phyloP scores from a whole-genome alignment of 2,797 vertebrate genomes.

The Peromyscus attwateri region DNA sequence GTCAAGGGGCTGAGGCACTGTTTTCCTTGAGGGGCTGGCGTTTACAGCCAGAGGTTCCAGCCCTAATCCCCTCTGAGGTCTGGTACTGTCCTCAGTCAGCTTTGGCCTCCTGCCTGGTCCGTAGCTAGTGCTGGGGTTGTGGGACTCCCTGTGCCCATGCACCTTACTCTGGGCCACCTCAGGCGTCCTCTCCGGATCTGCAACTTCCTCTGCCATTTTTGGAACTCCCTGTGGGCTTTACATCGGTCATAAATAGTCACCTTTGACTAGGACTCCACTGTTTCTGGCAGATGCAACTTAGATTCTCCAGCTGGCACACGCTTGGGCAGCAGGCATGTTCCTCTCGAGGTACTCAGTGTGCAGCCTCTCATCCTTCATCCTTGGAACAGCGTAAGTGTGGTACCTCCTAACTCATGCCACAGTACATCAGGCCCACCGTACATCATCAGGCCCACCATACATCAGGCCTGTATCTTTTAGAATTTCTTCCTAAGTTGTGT shows the following conservation, averaged over 20 bases:
- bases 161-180: neutral
- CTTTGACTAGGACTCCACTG: neutral
- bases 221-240: neutral
- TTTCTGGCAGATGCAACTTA: neutral
- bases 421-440: too few relatives aligned
- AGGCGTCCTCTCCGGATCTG: neutral
- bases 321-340: neutral
- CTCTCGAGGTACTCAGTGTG: neutral
- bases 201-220: neutral
- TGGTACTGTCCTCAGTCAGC: neutral
- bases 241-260: too few relatives aligned
- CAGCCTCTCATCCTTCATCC: neutral
- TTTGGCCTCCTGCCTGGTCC: neutral
- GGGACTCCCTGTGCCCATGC: neutral
- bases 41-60: neutral
- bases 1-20: neutral
- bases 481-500: neutral
- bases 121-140: neutral
- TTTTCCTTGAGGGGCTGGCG: neutral
- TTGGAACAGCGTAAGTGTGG: too few relatives aligned
- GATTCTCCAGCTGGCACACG: neutral
- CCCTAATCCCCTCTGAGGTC: neutral
- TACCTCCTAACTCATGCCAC: neutral
- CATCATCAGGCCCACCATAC: too few relatives aligned
- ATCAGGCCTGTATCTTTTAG: neutral